Percentiles rank a stretch among this genome's conserved stretches.
phyloP scores from a whole-genome alignment of 2,888 invertebrate genomes.

The Drymonia ruficornis region DNA sequence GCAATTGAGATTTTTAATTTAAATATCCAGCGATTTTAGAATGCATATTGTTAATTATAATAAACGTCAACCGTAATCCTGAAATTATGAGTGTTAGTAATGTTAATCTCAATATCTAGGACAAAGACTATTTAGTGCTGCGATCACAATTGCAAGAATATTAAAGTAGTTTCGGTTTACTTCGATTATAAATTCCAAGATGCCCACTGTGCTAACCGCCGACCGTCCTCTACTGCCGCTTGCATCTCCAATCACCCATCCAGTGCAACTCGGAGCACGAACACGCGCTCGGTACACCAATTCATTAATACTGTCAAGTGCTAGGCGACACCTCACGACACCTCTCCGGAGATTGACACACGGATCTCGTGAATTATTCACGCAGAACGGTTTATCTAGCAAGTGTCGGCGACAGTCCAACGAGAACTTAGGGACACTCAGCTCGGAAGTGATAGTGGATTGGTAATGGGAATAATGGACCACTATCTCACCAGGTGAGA shows the following conservation, averaged over 20 bases:
- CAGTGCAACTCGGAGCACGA: slow-evolving; percentile 10
- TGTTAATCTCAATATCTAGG: too few relatives aligned
- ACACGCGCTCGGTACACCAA: slow-evolving; percentile 19
- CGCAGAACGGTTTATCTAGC: slow-evolving; percentile 37
- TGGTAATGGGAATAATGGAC: slow-evolving; percentile 37
- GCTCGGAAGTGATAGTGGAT: slow-evolving; percentile 21
- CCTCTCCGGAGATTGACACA: slow-evolving; percentile 42
- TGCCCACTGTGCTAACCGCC: background rate
- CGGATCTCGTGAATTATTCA: slow-evolving; percentile 51
- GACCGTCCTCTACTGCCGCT: slow-evolving; percentile 5
- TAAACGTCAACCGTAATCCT: too few relatives aligned
- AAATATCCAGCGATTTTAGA: too few relatives aligned
- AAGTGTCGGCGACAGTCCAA: slow-evolving; percentile 23
- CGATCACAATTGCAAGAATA: background rate
- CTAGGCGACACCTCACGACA: slow-evolving; percentile 29
- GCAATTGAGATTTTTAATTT: too few relatives aligned
- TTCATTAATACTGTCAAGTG: slow-evolving; percentile 44
- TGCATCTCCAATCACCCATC: background rate
- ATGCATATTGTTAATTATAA: too few relatives aligned
- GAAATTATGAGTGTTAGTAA: too few relatives aligned
- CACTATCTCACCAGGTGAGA: slow-evolving; percentile 29
- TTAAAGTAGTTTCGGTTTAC: background rate
- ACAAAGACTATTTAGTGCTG: background rate
- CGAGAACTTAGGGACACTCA: slow-evolving; percentile 16
- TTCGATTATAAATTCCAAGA: background rate